Conservation (phyloP, 2,888 invertebrate genomes). For the Agrotis puta region DNA sequence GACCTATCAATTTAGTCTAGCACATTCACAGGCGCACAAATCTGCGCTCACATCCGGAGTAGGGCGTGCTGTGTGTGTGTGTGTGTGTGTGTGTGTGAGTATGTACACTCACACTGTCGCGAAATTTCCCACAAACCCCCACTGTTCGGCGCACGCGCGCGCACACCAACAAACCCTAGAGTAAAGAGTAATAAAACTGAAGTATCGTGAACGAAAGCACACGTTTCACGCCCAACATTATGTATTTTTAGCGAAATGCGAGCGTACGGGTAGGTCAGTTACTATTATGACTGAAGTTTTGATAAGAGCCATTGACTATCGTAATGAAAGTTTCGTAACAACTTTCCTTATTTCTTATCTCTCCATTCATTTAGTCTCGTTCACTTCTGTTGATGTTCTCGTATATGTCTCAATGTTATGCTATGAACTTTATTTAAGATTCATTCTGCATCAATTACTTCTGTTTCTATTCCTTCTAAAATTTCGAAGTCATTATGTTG, state of each 20-base stretch:
- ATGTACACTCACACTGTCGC: slow-evolving; percentile 75
- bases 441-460: slow-evolving; percentile 7
- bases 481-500: background rate
- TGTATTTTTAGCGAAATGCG: slow-evolving; percentile 86
- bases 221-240: slow-evolving; percentile 76
- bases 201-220: slow-evolving; percentile 84
- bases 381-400: slow-evolving; percentile 17
- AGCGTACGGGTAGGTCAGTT: slow-evolving; percentile 88
- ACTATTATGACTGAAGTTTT: slow-evolving; percentile 84
- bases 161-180: slow-evolving; percentile 70
- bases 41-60: slow-evolving; percentile 89
- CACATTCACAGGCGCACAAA: slow-evolving; percentile 86
- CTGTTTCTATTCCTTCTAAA: background rate
- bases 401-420: slow-evolving; percentile 2
- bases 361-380: slow-evolving; percentile 56
- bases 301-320: slow-evolving; percentile 74
- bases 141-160: slow-evolving; percentile 70
- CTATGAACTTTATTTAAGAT: background rate
- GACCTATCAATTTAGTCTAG: slow-evolving; percentile 87
- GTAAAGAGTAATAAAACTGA: slow-evolving; percentile 76
- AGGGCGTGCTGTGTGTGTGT: slow-evolving; percentile 79
- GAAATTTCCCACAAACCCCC: slow-evolving; percentile 78
- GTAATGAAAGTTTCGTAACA: slow-evolving; percentile 67
- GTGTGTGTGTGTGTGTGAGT: slow-evolving; percentile 77
- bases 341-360: slow-evolving; percentile 67